Evolutionary conservation across 2,113 vertebrate species (phyloP).

Genomic region (Abramis brama): DNA sequence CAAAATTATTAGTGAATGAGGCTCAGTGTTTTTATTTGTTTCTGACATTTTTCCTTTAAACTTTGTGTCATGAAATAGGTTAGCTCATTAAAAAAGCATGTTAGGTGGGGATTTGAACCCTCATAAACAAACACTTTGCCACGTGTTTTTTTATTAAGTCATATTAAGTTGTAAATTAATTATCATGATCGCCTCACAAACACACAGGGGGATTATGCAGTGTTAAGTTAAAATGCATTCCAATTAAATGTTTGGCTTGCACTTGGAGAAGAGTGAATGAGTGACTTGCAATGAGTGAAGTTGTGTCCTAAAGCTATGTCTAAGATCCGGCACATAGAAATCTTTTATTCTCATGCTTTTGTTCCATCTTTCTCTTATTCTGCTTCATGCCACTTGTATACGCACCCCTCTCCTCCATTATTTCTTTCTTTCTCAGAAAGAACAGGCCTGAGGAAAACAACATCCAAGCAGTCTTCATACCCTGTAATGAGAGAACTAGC

Average conservation of each 20-base stretch:
- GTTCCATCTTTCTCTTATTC: background rate
- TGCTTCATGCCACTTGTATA: background rate
- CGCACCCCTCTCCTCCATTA: background rate
- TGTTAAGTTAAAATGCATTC: background rate
- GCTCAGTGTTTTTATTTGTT: background rate
- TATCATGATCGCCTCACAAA: background rate
- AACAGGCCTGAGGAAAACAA: conserved; percentile 26
- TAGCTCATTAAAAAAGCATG: background rate
- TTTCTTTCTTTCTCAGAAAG: conserved; percentile 2
- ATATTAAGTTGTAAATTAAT: background rate
- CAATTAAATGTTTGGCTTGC: background rate
- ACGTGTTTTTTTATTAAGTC: background rate
- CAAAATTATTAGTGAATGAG: background rate
- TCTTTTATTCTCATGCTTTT: background rate
- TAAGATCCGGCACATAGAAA: background rate
- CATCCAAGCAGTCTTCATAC: conserved; percentile 14
- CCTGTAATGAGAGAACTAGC: conserved; percentile 30
- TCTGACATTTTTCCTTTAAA: background rate
- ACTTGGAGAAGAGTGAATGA: background rate
- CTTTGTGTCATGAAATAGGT: background rate
- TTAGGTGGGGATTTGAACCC: background rate
- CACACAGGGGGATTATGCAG: background rate
- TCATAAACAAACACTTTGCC: background rate
- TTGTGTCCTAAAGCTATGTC: background rate
- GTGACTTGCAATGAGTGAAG: background rate